Percentiles rank a stretch among this genome's conserved stretches.
Evolutionary conservation across 2,888 invertebrate genomes (phyloP).

Genomic region (Ornithoptera alexandrae): DNA sequence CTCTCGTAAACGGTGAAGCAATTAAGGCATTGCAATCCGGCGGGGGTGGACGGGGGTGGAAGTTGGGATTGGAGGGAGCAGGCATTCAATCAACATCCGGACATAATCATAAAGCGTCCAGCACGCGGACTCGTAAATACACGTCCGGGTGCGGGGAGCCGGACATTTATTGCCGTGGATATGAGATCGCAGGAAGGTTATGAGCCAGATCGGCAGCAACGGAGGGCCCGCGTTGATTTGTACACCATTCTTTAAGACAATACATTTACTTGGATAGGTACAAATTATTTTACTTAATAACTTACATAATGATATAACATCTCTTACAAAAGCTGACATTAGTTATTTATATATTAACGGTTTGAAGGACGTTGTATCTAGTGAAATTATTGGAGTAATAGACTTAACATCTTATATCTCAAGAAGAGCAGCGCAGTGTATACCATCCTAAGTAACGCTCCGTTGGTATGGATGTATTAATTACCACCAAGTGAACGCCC

Average conservation of each 20-base stretch:
- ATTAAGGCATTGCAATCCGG: slow-evolving; percentile 32
- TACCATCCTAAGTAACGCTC: no score
- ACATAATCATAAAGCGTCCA: slow-evolving; percentile 75
- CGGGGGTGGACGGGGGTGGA: slow-evolving; percentile 47
- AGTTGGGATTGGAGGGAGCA: neutral
- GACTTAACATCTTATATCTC: no score
- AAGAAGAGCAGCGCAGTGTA: no score
- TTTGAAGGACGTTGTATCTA: no score
- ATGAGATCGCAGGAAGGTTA: slow-evolving; percentile 58
- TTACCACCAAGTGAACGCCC: no score
- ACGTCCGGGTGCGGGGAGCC: slow-evolving; percentile 47
- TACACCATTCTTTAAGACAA: neutral
- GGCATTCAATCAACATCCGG: slow-evolving; percentile 75
- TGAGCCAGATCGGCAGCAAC: slow-evolving; percentile 57
- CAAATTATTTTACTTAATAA: neutral
- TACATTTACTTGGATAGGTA: neutral
- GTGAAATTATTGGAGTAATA: no score
- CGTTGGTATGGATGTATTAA: no score
- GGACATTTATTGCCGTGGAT: slow-evolving; percentile 59
- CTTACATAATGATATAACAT: neutral
- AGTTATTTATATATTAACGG: no score
- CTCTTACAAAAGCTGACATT: no score
- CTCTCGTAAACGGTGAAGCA: slow-evolving; percentile 29
- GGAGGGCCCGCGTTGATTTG: slow-evolving; percentile 43
- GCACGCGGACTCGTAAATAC: slow-evolving; percentile 68